phyloP scores from a whole-genome alignment of 2,113 vertebrate genomes.

The Pelobates fuscus region DNA sequence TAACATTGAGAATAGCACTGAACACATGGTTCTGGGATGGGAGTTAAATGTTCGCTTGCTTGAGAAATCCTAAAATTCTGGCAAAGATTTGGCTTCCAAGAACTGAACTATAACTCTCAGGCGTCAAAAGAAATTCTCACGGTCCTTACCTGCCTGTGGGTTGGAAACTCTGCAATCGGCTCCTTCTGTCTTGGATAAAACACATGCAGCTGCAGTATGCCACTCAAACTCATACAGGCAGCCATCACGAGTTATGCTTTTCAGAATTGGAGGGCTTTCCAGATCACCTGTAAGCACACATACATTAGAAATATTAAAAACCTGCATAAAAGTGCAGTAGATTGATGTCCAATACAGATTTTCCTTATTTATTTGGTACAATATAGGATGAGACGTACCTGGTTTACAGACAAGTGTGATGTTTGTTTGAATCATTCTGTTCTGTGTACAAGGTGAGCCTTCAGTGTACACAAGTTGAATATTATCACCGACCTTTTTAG shows the following conservation, averaged over 20 bases:
- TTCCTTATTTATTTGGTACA: not conserved
- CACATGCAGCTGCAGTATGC: conserved; percentile 88
- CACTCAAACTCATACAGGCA: conserved; percentile 88
- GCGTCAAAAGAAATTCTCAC: not conserved
- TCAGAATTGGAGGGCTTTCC: conserved; percentile 83
- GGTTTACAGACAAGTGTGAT: conserved; percentile 87
- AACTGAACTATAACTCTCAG: too few relatives aligned
- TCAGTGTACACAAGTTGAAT: conserved; percentile 82
- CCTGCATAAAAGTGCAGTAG: not conserved
- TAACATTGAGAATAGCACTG: too few relatives aligned
- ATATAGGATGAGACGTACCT: conserved; percentile 62
- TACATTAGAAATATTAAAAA: not conserved
- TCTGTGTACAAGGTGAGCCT: conserved; percentile 73
- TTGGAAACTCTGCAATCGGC: conserved; percentile 87
- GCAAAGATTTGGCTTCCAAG: too few relatives aligned
- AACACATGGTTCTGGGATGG: too few relatives aligned
- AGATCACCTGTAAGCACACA: conserved; percentile 76
- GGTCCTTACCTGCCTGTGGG: conserved; percentile 77
- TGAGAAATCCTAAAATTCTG: too few relatives aligned
- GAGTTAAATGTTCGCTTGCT: too few relatives aligned
- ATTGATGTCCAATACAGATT: too few relatives aligned
- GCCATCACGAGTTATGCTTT: conserved; percentile 53
- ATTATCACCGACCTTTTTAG: conserved; percentile 76
- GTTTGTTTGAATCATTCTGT: conserved; percentile 72
- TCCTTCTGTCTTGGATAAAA: conserved; percentile 81